Conservation (phyloP, 2,888 invertebrate genomes). For the Anorthoa munda region DNA sequence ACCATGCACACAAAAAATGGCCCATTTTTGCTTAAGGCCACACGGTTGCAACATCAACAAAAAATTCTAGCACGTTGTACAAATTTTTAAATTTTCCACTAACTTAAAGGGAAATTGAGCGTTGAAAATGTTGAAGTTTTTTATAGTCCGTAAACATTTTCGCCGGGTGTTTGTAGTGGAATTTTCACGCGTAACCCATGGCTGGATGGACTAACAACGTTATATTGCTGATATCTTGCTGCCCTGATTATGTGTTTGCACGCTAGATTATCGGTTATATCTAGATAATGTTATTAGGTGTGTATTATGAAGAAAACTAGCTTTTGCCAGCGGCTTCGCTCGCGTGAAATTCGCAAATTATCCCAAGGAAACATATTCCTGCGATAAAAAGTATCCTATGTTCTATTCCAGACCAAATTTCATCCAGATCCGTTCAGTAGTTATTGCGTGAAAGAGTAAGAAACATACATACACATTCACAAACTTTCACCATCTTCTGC, state of each 20-base stretch:
- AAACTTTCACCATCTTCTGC: too few relatives aligned
- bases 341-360: too few relatives aligned
- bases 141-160: constrained; percentile 51
- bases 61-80: constrained; percentile 17
- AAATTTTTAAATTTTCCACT: constrained; percentile 22
- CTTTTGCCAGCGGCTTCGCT: too few relatives aligned
- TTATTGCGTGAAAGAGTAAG: too few relatives aligned
- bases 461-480: too few relatives aligned
- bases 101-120: constrained; percentile 46
- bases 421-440: too few relatives aligned
- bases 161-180: constrained; percentile 38
- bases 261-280: constrained; percentile 1
- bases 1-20: not conserved
- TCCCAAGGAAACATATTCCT: too few relatives aligned
- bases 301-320: not conserved
- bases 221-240: constrained; percentile 36
- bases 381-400: too few relatives aligned
- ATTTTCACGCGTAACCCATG: constrained; percentile 51
- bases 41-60: constrained; percentile 17
- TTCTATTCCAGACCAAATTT: too few relatives aligned
- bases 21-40: constrained; percentile 19
- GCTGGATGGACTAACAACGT: constrained; percentile 15
- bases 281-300: constrained; percentile 3
- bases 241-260: constrained; percentile 19
- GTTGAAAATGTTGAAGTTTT: constrained; percentile 55